Evolutionary conservation across 37 sponge, comb jelly and placozoan genomes (phyloP), one percentile per base, ranked within the genome.

Genomic region (Oscarella lobularis): DNA sequence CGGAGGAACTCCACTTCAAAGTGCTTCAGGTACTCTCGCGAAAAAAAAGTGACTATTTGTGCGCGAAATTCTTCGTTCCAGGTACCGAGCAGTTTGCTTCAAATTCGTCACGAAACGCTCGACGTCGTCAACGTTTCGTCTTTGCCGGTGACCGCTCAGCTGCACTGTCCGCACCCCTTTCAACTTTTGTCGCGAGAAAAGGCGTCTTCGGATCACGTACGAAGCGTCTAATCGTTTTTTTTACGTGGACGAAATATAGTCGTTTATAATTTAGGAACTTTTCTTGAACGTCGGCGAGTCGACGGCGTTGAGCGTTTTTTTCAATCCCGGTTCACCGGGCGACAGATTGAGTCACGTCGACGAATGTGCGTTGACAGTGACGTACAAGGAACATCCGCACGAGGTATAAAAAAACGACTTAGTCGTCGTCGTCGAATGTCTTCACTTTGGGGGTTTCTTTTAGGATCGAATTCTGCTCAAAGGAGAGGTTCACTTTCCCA

Each of bases 331-430:
- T 38, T 90, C 87, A 75, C 83, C 89, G 54, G 69, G 38, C 14
- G 91, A 90, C 48, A 83, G 74, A n/a, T 78, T 81, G 65, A 80
- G 82, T 20, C 74, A 81, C 0, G 3, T n/a, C 9, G 88, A 87
- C 54, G 72, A 87, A 38, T 75, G 65, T 3, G 75, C 76, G 35
- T 31, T 97, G 29, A 71, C 81, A 36, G 78, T 97, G 29, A 39
- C 86, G 36, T 97, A 93, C 82, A 83, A 83, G 76, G 89, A 97
- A 41, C 98, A 97, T 68, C 84, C 94, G 1, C 89, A 88, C 75
- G 83, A 76, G 67, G 92, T 91, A 38, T 35, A 76, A n/a, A 27
- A 3, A 38, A 9, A 34, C 31, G n/a, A n/a, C n/a, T n/a, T n/a
- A n/a, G n/a, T n/a, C n/a, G n/a, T n/a, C n/a, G n/a, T n/a, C n/a